Evolutionary conservation across 2,888 invertebrate species (phyloP).

Genomic region (Diplolepis rosae): DNA sequence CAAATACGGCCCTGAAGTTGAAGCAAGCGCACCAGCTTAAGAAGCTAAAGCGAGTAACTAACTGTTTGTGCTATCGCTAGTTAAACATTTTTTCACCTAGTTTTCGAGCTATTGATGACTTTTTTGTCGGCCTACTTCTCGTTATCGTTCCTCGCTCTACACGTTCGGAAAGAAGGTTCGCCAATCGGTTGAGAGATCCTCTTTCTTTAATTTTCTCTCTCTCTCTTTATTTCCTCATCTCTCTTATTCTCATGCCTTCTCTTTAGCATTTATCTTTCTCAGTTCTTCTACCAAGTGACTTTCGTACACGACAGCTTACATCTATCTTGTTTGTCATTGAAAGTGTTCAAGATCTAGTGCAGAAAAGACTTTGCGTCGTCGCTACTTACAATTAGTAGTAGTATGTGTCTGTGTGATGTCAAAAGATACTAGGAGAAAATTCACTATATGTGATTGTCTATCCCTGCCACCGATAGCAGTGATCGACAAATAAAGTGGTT

Average conservation of each 20-base stretch:
- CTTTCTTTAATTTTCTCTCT: constrained; percentile 28
- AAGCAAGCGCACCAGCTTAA: constrained; percentile 42
- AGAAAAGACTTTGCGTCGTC: constrained; percentile 47
- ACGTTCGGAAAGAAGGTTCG: constrained; percentile 47
- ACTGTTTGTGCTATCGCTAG: constrained; percentile 60
- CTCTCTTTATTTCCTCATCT: constrained; percentile 37
- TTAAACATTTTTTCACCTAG: constrained; percentile 70
- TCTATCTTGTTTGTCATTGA: constrained; percentile 63
- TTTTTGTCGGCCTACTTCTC: constrained; percentile 70
- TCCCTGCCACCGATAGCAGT: neutral
- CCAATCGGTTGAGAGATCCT: constrained; percentile 45
- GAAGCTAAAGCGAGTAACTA: constrained; percentile 46
- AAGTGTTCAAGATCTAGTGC: constrained; percentile 69
- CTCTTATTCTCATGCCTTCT: constrained; percentile 35
- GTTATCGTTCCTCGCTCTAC: constrained; percentile 58
- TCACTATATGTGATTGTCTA: neutral
- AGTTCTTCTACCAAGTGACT: constrained; percentile 5
- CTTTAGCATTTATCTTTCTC: constrained; percentile 24
- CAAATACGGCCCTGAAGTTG: constrained; percentile 8
- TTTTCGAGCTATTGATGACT: constrained; percentile 68
- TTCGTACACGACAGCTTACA: constrained; percentile 17
- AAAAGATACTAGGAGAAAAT: neutral
- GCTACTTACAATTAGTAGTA: neutral
- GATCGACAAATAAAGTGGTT: constrained; percentile 29
- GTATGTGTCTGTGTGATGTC: neutral